phyloP scores from a whole-genome alignment of 1,140 invertebrate species.

The Temnothorax longispinosus region DNA sequence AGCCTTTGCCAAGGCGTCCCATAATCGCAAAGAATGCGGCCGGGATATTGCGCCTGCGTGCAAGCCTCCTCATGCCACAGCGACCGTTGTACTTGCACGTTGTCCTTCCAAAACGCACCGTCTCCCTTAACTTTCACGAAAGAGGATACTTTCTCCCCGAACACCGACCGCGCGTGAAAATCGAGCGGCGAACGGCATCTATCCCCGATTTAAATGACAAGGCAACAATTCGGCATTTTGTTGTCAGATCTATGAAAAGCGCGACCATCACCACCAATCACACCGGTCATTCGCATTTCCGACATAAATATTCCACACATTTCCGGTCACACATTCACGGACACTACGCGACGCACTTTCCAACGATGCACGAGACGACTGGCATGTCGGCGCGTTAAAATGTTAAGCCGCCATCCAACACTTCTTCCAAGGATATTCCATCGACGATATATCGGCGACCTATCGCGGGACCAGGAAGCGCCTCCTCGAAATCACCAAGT shows the following conservation, averaged over 20 bases:
- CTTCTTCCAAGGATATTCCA: neutral
- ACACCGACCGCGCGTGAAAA: neutral
- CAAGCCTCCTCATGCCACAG: conserved; percentile 84
- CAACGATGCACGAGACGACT: conserved; percentile 59
- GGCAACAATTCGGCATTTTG: neutral
- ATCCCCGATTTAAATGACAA: neutral
- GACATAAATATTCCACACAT: conserved; percentile 35
- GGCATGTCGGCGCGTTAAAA: conserved; percentile 17
- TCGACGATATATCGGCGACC: neutral
- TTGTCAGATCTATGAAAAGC: neutral
- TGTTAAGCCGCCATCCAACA: neutral
- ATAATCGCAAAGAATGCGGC: conserved; percentile 84
- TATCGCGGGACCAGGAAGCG: neutral
- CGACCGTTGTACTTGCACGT: conserved; percentile 71
- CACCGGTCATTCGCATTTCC: neutral
- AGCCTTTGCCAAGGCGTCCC: conserved; percentile 85
- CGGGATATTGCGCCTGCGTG: conserved; percentile 82
- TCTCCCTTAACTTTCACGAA: neutral
- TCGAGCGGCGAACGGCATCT: neutral
- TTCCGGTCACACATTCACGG: conserved; percentile 61
- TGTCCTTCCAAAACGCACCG: conserved; percentile 54
- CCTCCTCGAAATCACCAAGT: neutral
- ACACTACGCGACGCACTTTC: conserved; percentile 68
- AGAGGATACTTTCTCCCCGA: neutral
- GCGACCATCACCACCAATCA: neutral